Base-by-base conservation (phyloP, 2,113 vertebrate genomes). In the Cercocebus atys region DNA sequence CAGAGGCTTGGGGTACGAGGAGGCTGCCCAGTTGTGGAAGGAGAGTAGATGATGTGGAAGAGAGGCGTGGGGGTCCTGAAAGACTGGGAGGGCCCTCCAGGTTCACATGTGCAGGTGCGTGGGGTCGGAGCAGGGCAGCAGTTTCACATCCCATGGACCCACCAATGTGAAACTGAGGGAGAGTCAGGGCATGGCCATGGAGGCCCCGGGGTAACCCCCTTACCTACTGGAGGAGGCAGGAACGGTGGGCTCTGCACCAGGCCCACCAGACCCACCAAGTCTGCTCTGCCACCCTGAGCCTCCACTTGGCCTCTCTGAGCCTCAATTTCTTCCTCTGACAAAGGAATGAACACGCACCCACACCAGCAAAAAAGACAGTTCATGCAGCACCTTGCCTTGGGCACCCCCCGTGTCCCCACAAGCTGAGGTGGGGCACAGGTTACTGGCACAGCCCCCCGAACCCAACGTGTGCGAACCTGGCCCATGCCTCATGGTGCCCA, bases 41-140 rank as follows among this genome's bases (percentile, higher is more conserved):
- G 27, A 55, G 38, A 7, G 27, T 9, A 5, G 35, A 43, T 8
- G 52, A 1, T 0, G 2, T 25, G 79, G 20, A 8, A 43, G 20
- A 64, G 13, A 32, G 35, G 14, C 1, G 0, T 5, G 16, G 79
- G 57, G 10, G 6, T 3, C n/a, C 79, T 20, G 0, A 45, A 0
- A 43, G 27, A 16, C 52, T 0, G 0, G 5, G 47, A 25, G 3
- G 23, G 25, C 52, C 85, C 45, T 66, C 61, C 9, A 4, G 12
- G 12, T 50, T 68, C 59, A 6, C 3, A 2, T 4, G 38, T 10
- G 10, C 57, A 23, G 52, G 47, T 72, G 38, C 13, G 6, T 2
- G 1, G 25, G 43, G 30, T 3, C 8, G 0, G 66, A 17, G 18
- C 27, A 20, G 17, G 40, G 6, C 52, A 32, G 52, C 8, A 20